Percentiles rank a stretch among this genome's conserved stretches.
phyloP scores from a whole-genome alignment of 2,113 vertebrate species.

The Bubalus kerabau region DNA sequence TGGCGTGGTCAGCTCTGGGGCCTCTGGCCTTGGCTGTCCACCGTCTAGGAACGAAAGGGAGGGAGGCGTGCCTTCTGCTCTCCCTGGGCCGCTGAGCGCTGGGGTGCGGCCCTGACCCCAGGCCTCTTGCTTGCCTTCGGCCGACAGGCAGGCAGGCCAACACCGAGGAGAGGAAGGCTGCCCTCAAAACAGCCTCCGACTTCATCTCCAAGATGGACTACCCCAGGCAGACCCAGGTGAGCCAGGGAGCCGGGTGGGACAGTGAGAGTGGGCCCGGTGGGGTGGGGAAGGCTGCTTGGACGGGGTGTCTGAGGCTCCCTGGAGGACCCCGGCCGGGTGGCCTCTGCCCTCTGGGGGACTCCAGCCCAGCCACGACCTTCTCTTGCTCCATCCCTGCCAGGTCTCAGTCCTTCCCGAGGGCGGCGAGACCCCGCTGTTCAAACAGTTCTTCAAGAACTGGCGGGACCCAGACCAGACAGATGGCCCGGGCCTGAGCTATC shows the following conservation, averaged over 20 bases:
- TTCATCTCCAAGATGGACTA: slow-evolving; percentile 98
- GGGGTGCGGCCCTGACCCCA: background rate
- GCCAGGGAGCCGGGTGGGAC: background rate
- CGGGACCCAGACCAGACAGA: slow-evolving; percentile 91
- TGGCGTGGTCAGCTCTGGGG: background rate
- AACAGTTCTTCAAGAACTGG: slow-evolving; percentile 99
- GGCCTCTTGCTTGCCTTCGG: background rate
- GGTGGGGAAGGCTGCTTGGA: background rate
- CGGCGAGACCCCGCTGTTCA: slow-evolving; percentile 97
- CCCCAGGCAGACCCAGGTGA: slow-evolving; percentile 92
- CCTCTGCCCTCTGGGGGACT: background rate
- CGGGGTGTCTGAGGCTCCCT: background rate
- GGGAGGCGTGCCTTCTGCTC: background rate
- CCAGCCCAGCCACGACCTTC: background rate
- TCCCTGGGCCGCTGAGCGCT: accelerated
- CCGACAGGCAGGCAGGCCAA: slow-evolving; percentile 90
- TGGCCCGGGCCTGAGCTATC: slow-evolving; percentile 89
- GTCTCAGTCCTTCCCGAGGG: slow-evolving; percentile 93
- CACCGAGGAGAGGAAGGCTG: slow-evolving; percentile 91
- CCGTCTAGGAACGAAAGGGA: background rate
- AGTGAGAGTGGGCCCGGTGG: background rate
- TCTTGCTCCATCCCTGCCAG: slow-evolving; percentile 55
- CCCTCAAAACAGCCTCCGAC: slow-evolving; percentile 91
- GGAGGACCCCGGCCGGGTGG: background rate
- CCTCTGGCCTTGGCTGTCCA: background rate